Conservation (phyloP, 2,797 vertebrate species). For the Sarcoramphus papa region DNA sequence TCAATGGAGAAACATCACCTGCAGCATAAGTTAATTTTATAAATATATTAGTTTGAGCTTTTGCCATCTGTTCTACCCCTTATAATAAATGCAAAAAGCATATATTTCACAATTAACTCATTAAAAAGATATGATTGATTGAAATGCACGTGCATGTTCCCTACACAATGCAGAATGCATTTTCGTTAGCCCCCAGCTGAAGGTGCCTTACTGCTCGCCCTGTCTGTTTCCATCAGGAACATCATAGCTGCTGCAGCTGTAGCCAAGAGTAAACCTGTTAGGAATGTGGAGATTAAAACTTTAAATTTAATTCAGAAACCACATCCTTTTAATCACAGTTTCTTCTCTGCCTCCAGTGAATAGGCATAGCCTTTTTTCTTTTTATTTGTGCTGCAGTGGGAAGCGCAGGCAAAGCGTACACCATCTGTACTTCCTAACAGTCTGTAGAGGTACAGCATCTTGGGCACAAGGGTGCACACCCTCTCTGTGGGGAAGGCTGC, state of each 20-base stretch:
- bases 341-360: neutral
- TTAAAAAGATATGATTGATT: constrained; percentile 49
- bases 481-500: neutral
- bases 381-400: neutral
- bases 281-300: neutral
- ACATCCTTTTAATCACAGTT: neutral
- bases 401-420: neutral
- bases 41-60: constrained; percentile 40
- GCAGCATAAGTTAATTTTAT: constrained; percentile 32
- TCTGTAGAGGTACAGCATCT: neutral
- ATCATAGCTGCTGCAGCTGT: neutral
- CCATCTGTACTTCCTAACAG: rapidly evolving
- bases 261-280: neutral
- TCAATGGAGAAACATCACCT: constrained; percentile 44
- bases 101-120: constrained; percentile 44
- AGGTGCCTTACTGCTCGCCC: neutral
- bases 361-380: neutral
- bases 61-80: constrained; percentile 55
- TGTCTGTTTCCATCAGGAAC: neutral
- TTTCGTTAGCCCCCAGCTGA: neutral
- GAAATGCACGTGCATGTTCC: constrained; percentile 17
- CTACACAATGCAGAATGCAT: neutral
- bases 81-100: constrained; percentile 30
- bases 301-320: neutral
- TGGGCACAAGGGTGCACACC: neutral